phyloP scores from a whole-genome alignment of 2,113 vertebrate genomes.

The Etheostoma spectabile region DNA sequence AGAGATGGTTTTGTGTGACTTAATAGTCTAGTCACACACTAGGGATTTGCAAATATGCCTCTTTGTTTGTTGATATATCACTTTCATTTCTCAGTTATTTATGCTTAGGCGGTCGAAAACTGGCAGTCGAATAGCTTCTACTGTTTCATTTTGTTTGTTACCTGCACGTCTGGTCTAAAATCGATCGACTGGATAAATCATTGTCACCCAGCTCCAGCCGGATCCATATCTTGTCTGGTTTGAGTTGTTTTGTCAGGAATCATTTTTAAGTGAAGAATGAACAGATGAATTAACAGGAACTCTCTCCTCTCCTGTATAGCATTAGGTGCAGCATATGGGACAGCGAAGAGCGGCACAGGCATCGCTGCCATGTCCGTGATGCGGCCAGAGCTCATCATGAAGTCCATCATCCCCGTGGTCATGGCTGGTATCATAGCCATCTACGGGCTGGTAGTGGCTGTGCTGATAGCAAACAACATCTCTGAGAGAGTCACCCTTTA shows the following conservation, averaged over 20 bases:
- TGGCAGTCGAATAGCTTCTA: background rate
- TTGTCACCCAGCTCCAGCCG: background rate
- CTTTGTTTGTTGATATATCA: background rate
- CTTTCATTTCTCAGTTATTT: background rate
- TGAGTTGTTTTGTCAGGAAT: background rate
- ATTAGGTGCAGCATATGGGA: conserved; percentile 97
- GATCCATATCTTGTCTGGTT: background rate
- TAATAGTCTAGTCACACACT: no score
- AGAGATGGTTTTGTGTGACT: background rate
- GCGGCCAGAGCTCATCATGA: conserved; percentile 99
- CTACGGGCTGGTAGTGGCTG: conserved; percentile 98
- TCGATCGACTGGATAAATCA: background rate
- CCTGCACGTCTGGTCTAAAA: background rate
- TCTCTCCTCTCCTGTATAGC: conserved; percentile 78
- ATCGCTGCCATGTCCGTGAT: conserved; percentile 99
- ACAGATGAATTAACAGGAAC: background rate
- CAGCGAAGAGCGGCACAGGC: conserved; percentile 97
- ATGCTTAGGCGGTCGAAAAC: background rate
- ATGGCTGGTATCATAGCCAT: conserved; percentile 99
- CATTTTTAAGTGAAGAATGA: background rate
- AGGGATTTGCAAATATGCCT: background rate
- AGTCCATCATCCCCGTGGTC: conserved; percentile 99
- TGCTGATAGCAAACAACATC: conserved; percentile 97
- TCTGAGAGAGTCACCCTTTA: conserved; percentile 87
- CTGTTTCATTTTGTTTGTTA: background rate